Conservation (phyloP, 2,113 vertebrate genomes). For the Serilophus lunatus region DNA sequence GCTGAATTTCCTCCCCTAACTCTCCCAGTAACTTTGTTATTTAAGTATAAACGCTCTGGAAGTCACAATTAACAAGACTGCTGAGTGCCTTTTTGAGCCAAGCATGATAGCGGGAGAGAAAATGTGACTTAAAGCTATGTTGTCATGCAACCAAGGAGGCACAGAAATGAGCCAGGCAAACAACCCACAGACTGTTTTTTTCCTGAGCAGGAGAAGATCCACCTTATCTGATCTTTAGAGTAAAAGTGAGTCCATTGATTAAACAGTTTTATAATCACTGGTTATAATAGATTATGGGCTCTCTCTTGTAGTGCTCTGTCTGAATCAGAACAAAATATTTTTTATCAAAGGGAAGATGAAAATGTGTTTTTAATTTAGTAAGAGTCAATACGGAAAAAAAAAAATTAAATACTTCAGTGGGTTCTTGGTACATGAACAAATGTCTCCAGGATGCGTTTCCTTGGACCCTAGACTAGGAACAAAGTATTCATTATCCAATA, state of each 20-base stretch:
- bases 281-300: not conserved
- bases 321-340: not conserved
- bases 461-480: not conserved
- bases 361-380: not conserved
- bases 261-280: not conserved
- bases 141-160: not conserved
- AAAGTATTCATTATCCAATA: not conserved
- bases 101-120: not conserved
- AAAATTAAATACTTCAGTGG: not conserved
- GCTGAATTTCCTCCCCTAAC: not conserved
- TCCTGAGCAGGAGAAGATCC: not conserved
- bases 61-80: not conserved
- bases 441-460: not conserved
- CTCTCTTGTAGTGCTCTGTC: not conserved
- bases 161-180: not conserved
- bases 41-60: not conserved
- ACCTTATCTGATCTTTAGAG: not conserved
- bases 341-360: not conserved
- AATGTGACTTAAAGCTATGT: not conserved
- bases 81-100: not conserved
- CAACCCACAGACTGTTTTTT: not conserved
- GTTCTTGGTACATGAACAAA: not conserved
- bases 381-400: not conserved
- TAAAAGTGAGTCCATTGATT: not conserved
- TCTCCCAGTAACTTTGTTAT: not conserved